phyloP scores from a whole-genome alignment of 1,140 invertebrate genomes.

The Papilio glaucus region DNA sequence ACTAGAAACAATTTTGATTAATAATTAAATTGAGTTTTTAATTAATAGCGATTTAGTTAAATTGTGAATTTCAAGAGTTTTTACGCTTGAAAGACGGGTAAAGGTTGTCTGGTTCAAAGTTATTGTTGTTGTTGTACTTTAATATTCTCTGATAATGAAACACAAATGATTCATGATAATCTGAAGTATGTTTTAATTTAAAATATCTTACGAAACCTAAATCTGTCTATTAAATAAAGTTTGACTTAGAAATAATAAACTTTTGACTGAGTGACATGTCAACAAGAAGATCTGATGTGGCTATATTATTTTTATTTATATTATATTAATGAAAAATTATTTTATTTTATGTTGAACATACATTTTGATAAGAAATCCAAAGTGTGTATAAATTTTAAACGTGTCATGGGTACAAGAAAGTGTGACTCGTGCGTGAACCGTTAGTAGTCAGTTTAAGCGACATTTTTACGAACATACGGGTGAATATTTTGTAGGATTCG shows the following conservation, averaged over 20 bases:
- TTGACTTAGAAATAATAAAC: no score
- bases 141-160: neutral
- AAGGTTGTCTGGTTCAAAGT: neutral
- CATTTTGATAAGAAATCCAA: neutral
- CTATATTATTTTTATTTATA: no score
- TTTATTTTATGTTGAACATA: no score
- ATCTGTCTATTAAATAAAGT: no score
- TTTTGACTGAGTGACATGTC: no score
- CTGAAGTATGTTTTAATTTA: neutral
- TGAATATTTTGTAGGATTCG: neutral
- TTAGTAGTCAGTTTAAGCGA: slow-evolving; percentile 2
- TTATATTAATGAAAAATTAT: no score
- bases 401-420: neutral
- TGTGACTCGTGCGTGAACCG: slow-evolving; percentile 7
- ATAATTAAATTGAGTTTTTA: neutral
- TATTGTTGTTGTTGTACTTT: neutral
- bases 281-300: no score
- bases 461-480: slow-evolving; percentile 10
- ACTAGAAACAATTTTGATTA: neutral
- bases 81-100: neutral
- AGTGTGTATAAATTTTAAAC: neutral
- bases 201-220: neutral
- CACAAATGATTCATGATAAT: neutral
- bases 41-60: no score
- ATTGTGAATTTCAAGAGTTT: neutral